These are phyloP conservation scores for Lasioglossum lativentre DNA, from an alignment of 2,888 invertebrate genomes.

Conservation along the genomic window DNA sequence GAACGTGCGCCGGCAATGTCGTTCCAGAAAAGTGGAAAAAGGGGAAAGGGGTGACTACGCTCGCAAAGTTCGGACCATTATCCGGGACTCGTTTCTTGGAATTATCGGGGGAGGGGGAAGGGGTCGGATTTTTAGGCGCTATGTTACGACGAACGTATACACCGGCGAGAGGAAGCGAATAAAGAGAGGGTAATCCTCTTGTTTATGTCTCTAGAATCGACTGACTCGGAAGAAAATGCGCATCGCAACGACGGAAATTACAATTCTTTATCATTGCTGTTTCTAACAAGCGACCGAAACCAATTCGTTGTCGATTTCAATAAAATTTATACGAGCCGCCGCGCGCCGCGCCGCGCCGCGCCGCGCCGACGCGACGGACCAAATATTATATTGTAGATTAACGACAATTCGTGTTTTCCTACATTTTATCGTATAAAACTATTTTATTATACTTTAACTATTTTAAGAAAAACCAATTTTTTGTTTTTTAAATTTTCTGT, in stretches of 20 bases:
- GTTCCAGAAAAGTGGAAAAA: neutral
- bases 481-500: neutral
- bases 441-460: too few relatives aligned
- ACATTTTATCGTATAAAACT: neutral
- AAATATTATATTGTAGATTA: too few relatives aligned
- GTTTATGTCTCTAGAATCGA: conserved; percentile 65
- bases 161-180: neutral
- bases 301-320: neutral
- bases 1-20: conserved; percentile 9
- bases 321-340: too few relatives aligned
- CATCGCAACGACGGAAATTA: conserved; percentile 64
- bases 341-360: too few relatives aligned
- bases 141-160: conserved; percentile 8
- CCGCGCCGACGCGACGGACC: too few relatives aligned
- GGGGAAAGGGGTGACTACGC: conserved; percentile 4
- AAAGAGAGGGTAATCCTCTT: conserved; percentile 52
- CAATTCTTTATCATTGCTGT: conserved; percentile 33
- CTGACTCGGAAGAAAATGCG: conserved; percentile 50
- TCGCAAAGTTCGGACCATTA: conserved; percentile 24
- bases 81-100: conserved; percentile 10
- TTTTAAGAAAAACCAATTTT: too few relatives aligned
- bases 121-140: neutral
- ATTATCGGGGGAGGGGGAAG: neutral
- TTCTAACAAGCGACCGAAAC: neutral
- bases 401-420: neutral